A percentile compares a stretch with the other conserved stretches of the same genome.
These are phyloP conservation scores for Drosophila subpulchrella DNA, from an alignment of 1,140 invertebrate species.

Conservation along the genomic window DNA sequence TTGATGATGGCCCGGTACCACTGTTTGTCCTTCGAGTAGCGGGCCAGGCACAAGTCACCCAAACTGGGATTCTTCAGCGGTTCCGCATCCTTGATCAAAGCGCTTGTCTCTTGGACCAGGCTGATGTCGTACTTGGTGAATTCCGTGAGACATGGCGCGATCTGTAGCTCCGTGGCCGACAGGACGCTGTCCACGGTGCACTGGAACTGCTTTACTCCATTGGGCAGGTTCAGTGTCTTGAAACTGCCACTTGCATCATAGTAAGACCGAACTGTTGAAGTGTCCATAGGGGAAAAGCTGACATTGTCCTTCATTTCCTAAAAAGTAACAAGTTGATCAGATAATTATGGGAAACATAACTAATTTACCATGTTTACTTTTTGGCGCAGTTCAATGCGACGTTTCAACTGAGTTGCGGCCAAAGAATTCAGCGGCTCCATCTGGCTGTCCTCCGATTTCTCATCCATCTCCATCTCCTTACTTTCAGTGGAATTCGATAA, in stretches of 20 bases:
- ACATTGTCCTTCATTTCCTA: conserved; percentile 29
- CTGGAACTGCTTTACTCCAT: conserved; percentile 54
- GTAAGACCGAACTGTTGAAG: conserved; percentile 59
- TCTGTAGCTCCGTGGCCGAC: conserved; percentile 58
- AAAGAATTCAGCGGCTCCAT: not conserved
- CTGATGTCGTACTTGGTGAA: conserved; percentile 56
- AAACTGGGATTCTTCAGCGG: conserved; percentile 22
- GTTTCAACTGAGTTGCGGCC: conserved; percentile 27
- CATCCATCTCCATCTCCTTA: not conserved
- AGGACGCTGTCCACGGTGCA: conserved; percentile 59
- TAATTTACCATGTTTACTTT: conserved; percentile 19
- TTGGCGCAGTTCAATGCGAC: conserved; percentile 39
- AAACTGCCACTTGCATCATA: conserved; percentile 45
- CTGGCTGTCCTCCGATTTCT: not conserved
- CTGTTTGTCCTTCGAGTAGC: conserved; percentile 54
- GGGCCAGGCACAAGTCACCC: conserved; percentile 61
- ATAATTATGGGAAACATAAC: not conserved
- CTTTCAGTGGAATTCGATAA: not conserved
- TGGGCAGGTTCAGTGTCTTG: conserved; percentile 58
- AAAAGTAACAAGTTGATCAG: not conserved
- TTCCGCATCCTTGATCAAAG: conserved; percentile 40
- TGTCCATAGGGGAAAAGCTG: conserved; percentile 58
- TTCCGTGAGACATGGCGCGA: conserved; percentile 63
- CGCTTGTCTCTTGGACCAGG: conserved; percentile 51
- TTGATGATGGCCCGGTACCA: conserved; percentile 77